Percentiles rank a stretch among this genome's conserved stretches.
phyloP scores from a whole-genome alignment of 2,888 invertebrate genomes.

The Yponomeuta sedellus region DNA sequence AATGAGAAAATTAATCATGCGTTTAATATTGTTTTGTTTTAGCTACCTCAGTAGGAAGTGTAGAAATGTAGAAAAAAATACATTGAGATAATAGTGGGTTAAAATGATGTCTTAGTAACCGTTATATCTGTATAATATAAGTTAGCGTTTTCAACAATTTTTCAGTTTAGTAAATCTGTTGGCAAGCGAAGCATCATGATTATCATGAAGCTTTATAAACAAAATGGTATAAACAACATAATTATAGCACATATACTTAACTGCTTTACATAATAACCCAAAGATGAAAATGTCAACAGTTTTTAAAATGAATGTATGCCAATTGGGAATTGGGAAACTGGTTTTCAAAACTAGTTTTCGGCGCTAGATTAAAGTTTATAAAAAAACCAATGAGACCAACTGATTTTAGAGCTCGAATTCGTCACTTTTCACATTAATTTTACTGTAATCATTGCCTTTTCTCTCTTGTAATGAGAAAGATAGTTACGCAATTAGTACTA shows the following conservation, averaged over 20 bases:
- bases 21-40: slow-evolving; percentile 5
- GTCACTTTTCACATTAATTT: no score
- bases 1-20: slow-evolving; percentile 11
- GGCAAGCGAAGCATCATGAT: no score
- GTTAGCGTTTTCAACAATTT: no score
- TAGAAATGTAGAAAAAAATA: no score
- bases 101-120: no score
- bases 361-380: background rate
- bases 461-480: no score
- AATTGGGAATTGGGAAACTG: background rate
- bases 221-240: background rate
- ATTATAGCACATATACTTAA: background rate
- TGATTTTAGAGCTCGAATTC: no score
- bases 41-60: background rate
- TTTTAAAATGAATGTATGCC: background rate
- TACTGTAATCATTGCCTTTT: no score
- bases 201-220: no score
- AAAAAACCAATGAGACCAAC: background rate
- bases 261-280: background rate
- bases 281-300: background rate
- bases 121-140: no score
- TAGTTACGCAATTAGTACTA: background rate
- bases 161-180: no score
- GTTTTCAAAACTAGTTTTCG: background rate
- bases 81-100: no score